Evolutionary conservation across 2,113 vertebrate species (phyloP).

Genomic region (Solea solea): DNA sequence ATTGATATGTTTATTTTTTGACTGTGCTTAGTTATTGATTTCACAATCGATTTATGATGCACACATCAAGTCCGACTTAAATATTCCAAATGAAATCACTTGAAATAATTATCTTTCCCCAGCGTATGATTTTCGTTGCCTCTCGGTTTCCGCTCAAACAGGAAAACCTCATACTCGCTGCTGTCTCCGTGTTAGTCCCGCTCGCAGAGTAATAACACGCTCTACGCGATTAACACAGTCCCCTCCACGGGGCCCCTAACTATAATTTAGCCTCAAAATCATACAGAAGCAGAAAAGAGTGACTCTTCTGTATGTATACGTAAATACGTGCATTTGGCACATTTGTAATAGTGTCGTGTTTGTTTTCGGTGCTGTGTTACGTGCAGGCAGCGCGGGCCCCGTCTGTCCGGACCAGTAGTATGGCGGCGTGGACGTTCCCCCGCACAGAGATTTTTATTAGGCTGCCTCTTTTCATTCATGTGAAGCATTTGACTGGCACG

Average conservation of each 20-base stretch:
- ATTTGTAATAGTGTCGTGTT: conserved; percentile 61
- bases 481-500: conserved; percentile 52
- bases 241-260: conserved; percentile 60
- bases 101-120: conserved; percentile 20
- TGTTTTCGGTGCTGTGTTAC: conserved; percentile 70
- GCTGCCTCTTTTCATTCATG: conserved; percentile 43
- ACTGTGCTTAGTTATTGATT: conserved; percentile 4
- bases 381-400: conserved; percentile 32
- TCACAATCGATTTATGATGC: conserved; percentile 5
- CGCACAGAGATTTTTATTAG: conserved; percentile 60
- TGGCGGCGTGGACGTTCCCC: conserved; percentile 45
- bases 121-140: conserved; percentile 35
- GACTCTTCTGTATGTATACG: conserved; percentile 46
- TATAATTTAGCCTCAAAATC: conserved; percentile 73
- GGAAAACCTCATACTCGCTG: conserved; percentile 49
- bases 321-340: conserved; percentile 72
- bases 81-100: conserved; percentile 22
- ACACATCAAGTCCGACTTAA: conserved; percentile 4
- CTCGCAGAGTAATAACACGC: conserved; percentile 64
- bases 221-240: conserved; percentile 69
- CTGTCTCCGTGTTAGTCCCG: conserved; percentile 27
- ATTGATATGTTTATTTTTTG: conserved; percentile 4
- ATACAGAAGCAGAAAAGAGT: conserved; percentile 67
- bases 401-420: conserved; percentile 49
- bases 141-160: conserved; percentile 55